Evolutionary conservation across 2,113 vertebrate genomes (phyloP).

Genomic region (Syrrhaptes paradoxus): DNA sequence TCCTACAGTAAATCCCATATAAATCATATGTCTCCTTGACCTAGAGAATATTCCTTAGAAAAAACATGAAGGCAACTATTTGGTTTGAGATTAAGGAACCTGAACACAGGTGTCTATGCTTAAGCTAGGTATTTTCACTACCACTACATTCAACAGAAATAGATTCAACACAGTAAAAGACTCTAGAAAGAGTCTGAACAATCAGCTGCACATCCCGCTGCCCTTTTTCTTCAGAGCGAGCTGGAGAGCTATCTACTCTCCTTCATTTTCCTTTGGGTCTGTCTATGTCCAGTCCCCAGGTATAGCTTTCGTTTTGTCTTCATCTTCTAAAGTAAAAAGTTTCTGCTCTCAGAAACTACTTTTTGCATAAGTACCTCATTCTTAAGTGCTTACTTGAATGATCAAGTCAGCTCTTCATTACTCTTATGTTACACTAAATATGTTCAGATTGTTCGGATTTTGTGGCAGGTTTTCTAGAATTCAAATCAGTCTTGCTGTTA

Average conservation of each 20-base stretch:
- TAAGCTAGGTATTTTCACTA: background rate
- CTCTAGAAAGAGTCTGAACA: background rate
- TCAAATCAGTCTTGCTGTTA: background rate
- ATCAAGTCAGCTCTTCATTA: background rate
- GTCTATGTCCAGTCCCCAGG: background rate
- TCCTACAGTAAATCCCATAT: background rate
- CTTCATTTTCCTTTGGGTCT: background rate
- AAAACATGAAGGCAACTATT: background rate
- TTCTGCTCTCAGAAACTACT: background rate
- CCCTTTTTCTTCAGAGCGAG: background rate
- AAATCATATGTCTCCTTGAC: accelerated
- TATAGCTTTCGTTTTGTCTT: background rate
- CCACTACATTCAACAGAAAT: background rate
- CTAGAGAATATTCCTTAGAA: background rate
- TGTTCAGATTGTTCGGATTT: background rate
- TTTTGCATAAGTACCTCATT: background rate
- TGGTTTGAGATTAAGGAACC: background rate
- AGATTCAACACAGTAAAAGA: background rate
- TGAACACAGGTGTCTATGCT: background rate
- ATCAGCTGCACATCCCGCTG: background rate
- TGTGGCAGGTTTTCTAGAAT: background rate
- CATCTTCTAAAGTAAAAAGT: background rate
- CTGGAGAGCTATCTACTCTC: background rate
- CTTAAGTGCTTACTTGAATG: background rate
- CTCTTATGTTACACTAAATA: background rate